Evolutionary conservation across 2,797 vertebrate species (phyloP), one percentile per base, ranked within the genome.

Genomic region (Hemitrygon akajei): DNA sequence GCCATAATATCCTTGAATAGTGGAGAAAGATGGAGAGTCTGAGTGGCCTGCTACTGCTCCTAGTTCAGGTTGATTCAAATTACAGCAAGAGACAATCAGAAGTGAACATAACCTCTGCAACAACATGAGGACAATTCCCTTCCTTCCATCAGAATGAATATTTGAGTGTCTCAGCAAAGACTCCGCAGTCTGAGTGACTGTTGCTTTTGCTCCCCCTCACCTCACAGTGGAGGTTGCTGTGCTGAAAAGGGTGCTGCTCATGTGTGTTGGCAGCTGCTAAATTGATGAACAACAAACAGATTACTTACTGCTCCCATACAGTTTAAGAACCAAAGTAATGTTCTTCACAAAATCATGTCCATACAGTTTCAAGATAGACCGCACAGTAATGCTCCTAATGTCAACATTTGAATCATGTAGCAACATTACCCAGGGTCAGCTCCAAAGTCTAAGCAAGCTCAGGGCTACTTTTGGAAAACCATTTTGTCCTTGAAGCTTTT

Each of bases 401-500:
- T 86, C 27, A 16, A 58, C 11, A 27, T 30, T 30, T n/a, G 25
- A 60, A 86, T 30, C 58, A 27, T 82, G 40, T 25, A 58, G 25
- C 25, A 58, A 30, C 5, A 58, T 56, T 60, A 86, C n/a, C 27
- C 58, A 60, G 56, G 27, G 56, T 86, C 16, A 60, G 56, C 12
- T 16, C 20, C n/a, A 56, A 86, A 86, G 60, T 11, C 82, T n/a
- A 6, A 91, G n/a, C 34, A 40, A 71, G 34, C 37, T 91, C 69
- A 71, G n/a, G 9, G 34, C 73, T 76, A n/a, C 25, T 16, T 93
- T 73, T 73, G 18, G 25, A 73, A 91, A 69, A 40, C 69, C 11
- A 75, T 93, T 76, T 76, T 93, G 91, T 93, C 91, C 69, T 93
- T 75, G 91, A 93, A 27, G 10, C 27, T 75, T 93, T 92, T 89